phyloP scores from a whole-genome alignment of 2,797 vertebrate species.

The Cossypha dichroa region DNA sequence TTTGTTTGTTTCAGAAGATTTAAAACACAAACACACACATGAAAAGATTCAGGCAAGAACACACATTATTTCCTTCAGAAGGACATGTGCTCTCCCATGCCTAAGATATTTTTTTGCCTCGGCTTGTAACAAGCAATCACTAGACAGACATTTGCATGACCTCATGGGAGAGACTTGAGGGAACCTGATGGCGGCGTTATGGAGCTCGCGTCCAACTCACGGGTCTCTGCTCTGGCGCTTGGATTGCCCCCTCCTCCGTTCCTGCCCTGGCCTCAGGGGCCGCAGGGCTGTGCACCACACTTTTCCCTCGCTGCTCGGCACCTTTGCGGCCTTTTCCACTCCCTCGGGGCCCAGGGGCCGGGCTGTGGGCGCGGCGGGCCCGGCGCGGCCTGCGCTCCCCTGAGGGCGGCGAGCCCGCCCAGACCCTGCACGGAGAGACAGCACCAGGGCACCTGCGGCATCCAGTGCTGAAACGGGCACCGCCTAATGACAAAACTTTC shows the following conservation, averaged over 20 bases:
- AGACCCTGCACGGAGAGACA: no score
- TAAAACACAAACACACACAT: background rate
- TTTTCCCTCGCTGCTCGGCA: background rate
- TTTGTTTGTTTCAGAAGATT: background rate
- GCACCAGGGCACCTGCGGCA: no score
- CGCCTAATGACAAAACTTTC: rapidly evolving
- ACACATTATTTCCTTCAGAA: background rate
- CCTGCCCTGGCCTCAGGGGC: no score
- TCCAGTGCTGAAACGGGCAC: no score
- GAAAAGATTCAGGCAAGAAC: background rate
- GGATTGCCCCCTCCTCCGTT: background rate
- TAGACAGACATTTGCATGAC: background rate
- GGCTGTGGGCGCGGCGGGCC: no score
- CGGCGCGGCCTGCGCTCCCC: no score
- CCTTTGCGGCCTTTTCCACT: rapidly evolving
- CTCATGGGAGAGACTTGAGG: background rate
- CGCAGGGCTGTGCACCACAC: rapidly evolving
- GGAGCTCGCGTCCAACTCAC: rapidly evolving
- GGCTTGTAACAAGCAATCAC: background rate
- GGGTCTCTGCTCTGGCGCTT: background rate
- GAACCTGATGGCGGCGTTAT: background rate
- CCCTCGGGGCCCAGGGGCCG: no score
- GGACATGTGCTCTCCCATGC: background rate
- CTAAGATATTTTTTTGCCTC: background rate
- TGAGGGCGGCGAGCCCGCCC: no score